Evolutionary conservation across 35 echinoderm and acorn worm species (phyloP), one percentile per base, ranked within the genome.

Genomic region (Apostichopus japonicus): DNA sequence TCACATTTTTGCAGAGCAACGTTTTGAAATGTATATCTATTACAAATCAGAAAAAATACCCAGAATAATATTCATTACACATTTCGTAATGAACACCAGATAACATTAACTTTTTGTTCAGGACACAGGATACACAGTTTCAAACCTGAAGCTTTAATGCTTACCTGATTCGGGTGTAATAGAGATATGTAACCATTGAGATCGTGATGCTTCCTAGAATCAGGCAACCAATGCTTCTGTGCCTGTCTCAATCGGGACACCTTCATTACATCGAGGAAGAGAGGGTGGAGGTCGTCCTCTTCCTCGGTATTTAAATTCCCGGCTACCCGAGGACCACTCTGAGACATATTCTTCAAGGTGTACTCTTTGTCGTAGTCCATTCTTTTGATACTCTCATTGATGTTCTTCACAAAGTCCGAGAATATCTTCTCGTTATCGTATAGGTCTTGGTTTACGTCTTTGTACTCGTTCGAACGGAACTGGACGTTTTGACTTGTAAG

Each of bases 281-380:
- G 81, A 6, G 81, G 81, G 13, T 6, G 56, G 17, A 57, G 81
- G 23, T 58, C 13, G 21, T 84, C 81, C 8, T 84, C 51, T 2
- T 84, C 81, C 7, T 84, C 81, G 5, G 17, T 58, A 17, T 89
- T 10, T 23, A 8, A 24, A 10, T 89, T 89, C 10, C 24, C 62
- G 23, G 44, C 24, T 0, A 23, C 27, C 13, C 15, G 16, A 82
- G 79, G 79, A 33, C 54, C 79, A 7, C 54, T 6, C 8, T 11
- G 56, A 8, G 86, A 72, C 23, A 89, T 2, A 89, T 89, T 89
- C 7, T 27, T 89, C 10, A 33, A 33, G 24, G 86, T 54, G 33
- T 89, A 89, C 67, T 89, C 86, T 54, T 89, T 22, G 62, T 89
- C 86, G 51, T 65, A 89, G 86, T 89, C 61, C 86, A 89, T 89